phyloP scores from a whole-genome alignment of 2,113 vertebrate genomes.

The Coturnix japonica region DNA sequence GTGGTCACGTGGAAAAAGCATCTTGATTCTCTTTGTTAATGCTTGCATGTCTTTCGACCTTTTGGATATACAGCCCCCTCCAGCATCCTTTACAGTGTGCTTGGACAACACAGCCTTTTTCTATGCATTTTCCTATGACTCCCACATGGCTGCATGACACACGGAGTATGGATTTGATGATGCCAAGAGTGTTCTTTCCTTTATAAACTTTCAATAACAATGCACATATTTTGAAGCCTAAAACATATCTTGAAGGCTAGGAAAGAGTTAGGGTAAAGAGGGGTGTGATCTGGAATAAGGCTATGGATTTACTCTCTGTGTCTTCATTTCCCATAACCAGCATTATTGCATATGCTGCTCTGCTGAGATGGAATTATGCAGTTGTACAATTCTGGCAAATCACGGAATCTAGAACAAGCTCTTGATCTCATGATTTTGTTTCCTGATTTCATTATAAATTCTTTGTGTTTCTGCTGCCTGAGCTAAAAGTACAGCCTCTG shows the following conservation, averaged over 20 bases:
- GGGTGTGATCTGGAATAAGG: not conserved
- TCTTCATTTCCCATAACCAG: not conserved
- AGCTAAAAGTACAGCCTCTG: not conserved
- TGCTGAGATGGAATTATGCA: not conserved
- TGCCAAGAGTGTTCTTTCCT: not conserved
- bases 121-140: fast-evolving
- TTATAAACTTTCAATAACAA: not conserved
- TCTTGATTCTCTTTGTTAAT: not conserved
- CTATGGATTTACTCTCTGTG: not conserved
- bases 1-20: not conserved
- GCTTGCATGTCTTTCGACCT: fast-evolving
- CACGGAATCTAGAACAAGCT: not conserved
- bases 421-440: not conserved
- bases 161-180: not conserved
- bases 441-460: not conserved
- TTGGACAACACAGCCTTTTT: not conserved
- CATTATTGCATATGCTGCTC: not conserved
- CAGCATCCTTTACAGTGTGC: not conserved
- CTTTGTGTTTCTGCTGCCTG: not conserved
- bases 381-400: not conserved
- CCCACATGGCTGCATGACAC: fast-evolving
- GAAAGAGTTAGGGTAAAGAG: not conserved
- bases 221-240: not conserved
- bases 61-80: not conserved
- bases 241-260: not conserved